phyloP scores from a whole-genome alignment of 2,888 invertebrate species.

The Cistogaster globosa region DNA sequence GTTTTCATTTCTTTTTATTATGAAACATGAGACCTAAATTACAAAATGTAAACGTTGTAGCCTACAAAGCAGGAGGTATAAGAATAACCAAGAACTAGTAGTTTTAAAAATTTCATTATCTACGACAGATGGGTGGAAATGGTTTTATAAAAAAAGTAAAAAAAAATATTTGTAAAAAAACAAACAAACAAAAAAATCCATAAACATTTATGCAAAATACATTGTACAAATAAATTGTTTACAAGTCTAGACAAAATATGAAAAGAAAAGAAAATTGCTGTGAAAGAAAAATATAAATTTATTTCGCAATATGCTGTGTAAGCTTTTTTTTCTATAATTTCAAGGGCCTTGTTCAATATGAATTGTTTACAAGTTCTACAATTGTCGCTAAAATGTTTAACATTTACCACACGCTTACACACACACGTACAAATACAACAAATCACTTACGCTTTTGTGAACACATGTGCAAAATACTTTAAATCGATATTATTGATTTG shows the following conservation, averaged over 20 bases:
- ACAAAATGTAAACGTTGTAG: constrained; percentile 21
- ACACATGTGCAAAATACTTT: constrained; percentile 51
- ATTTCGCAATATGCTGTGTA: constrained; percentile 34
- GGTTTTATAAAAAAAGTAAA: background rate
- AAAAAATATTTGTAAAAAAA: constrained; percentile 10
- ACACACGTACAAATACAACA: background rate
- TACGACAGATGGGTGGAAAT: background rate
- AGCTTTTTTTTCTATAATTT: constrained; percentile 36
- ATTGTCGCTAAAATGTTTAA: constrained; percentile 55
- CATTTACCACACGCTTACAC: background rate
- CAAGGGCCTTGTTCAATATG: constrained; percentile 25
- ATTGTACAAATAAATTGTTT: constrained; percentile 25
- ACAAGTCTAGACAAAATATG: constrained; percentile 64
- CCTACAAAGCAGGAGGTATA: constrained; percentile 6
- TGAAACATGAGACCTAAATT: constrained; percentile 60
- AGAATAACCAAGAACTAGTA: constrained; percentile 2
- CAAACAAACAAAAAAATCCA: constrained; percentile 9
- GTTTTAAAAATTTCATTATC: too few relatives aligned
- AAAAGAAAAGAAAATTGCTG: constrained; percentile 21
- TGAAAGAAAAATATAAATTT: background rate
- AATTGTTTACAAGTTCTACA: constrained; percentile 52
- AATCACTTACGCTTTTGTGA: too few relatives aligned
- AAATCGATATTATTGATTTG: constrained; percentile 73
- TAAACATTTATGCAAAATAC: constrained; percentile 31
- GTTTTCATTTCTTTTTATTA: too few relatives aligned